phyloP scores from a whole-genome alignment of 2,113 vertebrate genomes.

The Poecile atricapillus region DNA sequence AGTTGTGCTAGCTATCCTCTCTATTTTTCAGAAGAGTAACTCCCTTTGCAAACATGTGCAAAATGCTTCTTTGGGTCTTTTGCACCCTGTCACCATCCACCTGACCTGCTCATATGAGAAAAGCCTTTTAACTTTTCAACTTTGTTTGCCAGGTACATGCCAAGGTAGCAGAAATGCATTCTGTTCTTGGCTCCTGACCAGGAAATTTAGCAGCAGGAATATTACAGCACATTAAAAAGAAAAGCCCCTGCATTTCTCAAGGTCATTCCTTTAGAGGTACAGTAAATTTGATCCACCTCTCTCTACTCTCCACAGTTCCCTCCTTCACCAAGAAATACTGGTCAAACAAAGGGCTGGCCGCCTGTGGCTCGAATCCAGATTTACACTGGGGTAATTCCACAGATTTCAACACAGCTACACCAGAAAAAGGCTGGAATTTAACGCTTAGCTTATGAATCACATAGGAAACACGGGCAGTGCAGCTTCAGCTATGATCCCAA shows the following conservation, averaged over 20 bases:
- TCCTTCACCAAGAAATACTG: background rate
- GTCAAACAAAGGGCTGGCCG: background rate
- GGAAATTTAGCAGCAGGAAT: background rate
- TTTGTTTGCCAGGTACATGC: background rate
- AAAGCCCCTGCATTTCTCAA: background rate
- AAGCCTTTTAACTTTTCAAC: background rate
- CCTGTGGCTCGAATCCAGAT: background rate
- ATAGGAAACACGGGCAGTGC: background rate
- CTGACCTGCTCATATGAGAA: background rate
- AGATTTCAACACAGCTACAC: conserved; percentile 53
- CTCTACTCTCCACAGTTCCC: background rate
- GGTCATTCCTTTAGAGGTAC: background rate
- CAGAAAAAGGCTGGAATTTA: conserved; percentile 43
- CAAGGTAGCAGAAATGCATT: background rate
- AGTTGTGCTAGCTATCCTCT: background rate
- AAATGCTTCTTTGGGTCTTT: background rate
- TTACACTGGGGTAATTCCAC: conserved; percentile 30
- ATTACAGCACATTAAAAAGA: background rate
- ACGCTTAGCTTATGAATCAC: conserved; percentile 51
- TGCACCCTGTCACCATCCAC: background rate
- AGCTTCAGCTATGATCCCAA: conserved; percentile 6
- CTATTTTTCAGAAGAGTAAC: background rate
- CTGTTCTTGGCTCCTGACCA: background rate
- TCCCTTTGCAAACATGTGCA: background rate
- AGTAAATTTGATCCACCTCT: background rate